These are phyloP conservation scores for Icerya purchasi DNA, from an alignment of 2,888 invertebrate species.

Conservation along the genomic window DNA sequence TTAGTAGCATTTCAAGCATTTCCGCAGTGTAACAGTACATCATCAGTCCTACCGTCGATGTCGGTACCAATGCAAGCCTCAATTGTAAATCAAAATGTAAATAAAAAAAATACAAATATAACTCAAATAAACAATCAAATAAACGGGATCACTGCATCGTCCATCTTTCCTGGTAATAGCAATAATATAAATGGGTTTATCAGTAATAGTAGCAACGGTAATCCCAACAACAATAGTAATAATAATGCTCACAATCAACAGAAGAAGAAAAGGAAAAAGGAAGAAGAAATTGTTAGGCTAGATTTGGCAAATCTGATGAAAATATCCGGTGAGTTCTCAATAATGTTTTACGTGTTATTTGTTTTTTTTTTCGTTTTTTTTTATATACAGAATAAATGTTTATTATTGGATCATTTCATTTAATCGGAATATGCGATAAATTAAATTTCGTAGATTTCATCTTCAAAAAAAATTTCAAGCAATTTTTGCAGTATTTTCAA, in stretches of 20 bases:
- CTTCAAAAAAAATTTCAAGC: too few species aligned
- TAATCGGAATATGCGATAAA: too few species aligned
- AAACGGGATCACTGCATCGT: slow-evolving; percentile 3
- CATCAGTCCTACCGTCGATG: slow-evolving; percentile 9
- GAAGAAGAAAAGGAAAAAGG: slow-evolving; percentile 29
- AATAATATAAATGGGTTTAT: slow-evolving; percentile 7
- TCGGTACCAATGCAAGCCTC: slow-evolving; percentile 12
- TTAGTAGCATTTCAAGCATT: slow-evolving; percentile 25
- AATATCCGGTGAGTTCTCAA: slow-evolving; percentile 32
- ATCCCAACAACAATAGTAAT: slow-evolving; percentile 7
- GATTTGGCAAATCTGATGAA: slow-evolving; percentile 54
- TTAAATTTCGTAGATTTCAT: too few species aligned
- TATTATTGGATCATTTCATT: too few species aligned
- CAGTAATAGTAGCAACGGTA: neutral
- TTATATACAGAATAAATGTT: too few species aligned
- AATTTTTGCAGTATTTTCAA: too few species aligned
- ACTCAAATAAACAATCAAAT: neutral
- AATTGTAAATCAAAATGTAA: slow-evolving; percentile 12
- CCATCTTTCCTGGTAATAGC: slow-evolving; percentile 15
- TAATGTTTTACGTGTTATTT: neutral
- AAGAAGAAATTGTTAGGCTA: slow-evolving; percentile 30
- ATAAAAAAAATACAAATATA: slow-evolving; percentile 11
- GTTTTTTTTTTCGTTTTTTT: slow-evolving; percentile 1
- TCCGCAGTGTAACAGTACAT: slow-evolving; percentile 12
- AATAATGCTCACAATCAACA: slow-evolving; percentile 14